Evolutionary conservation across 2,888 invertebrate genomes (phyloP), one percentile per base, ranked within the genome.

Genomic region (Mesopsocus fuscifrons): DNA sequence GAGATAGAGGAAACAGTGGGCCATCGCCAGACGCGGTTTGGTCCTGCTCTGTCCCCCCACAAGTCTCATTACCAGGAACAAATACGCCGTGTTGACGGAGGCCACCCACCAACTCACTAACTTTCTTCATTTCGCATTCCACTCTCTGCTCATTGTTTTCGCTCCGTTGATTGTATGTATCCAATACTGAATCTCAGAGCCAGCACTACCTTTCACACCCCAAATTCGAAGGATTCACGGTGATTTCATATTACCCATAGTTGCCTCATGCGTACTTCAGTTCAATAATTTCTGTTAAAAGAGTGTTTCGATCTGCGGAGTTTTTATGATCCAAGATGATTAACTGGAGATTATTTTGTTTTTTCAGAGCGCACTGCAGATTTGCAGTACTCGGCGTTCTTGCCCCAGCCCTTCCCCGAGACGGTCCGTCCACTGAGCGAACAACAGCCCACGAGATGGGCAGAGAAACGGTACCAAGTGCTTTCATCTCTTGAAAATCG

Each of bases 61-160:
- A 20, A 38, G 20, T 38, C 38, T 38, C 38, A 38, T 38, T 38
- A 38, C 20, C 17, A 38, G 38, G 38, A 38, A 38, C 38, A 38
- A 38, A 38, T 38, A 38, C 20, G 21, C 15, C 18, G 17, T 38
- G 38, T 38, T 38, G 38, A 38, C 38, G 6, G 26, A 26, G 26
- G 26, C 11, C 26, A 9, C 26, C 6, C 11, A 9, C 11, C 26
- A 26, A 26, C 26, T 26, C 26, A 11, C 8, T 11, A 26, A 26
- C 26, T 26, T 26, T 26, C 26, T 26, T 26, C 26, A 26, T 26
- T 26, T 11, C 11, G 26, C 26, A 26, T 26, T 26, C 26, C 26
- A 9, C 26, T 26, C 26, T 9, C 26, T 11, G 26, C 26, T 26
- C 11, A 26, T 26, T 26, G 26, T 26, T 26, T 26, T 26, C 26